A percentile compares a stretch with the other conserved stretches of the same genome.
Evolutionary conservation across 2,797 vertebrate genomes (phyloP).

Genomic region (Sebastes umbrosus): DNA sequence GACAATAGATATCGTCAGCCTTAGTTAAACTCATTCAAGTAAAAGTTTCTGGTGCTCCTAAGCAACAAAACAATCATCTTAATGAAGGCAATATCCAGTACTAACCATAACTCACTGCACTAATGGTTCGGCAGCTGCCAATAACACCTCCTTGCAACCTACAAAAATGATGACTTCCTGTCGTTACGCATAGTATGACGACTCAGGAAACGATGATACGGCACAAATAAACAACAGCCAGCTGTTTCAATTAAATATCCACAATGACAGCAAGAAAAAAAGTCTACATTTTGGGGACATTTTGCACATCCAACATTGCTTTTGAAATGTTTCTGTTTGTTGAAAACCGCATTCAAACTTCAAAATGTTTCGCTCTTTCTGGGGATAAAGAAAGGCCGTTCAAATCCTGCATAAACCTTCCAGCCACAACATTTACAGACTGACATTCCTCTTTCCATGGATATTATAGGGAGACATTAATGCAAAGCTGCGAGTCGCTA

Average conservation of each 20-base stretch:
- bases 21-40: too few species aligned
- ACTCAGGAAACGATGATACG: neutral
- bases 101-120: neutral
- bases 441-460: neutral
- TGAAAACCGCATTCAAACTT: neutral
- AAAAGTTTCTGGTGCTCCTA: neutral
- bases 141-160: neutral
- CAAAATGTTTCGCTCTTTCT: neutral
- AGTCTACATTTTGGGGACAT: neutral
- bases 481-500: neutral
- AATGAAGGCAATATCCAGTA: neutral
- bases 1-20: too few species aligned
- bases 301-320: neutral
- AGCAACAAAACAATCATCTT: neutral
- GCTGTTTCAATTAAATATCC: neutral
- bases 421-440: neutral
- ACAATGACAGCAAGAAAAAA: neutral
- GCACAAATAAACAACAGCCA: neutral
- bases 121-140: neutral
- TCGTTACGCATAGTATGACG: neutral
- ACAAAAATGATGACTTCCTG: slow-evolving; percentile 10
- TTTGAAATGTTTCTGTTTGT: neutral
- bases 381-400: neutral
- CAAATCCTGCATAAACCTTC: neutral
- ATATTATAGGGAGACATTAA: neutral